phyloP scores from a whole-genome alignment of 2,888 invertebrate species.

The Leucophenga montana region DNA sequence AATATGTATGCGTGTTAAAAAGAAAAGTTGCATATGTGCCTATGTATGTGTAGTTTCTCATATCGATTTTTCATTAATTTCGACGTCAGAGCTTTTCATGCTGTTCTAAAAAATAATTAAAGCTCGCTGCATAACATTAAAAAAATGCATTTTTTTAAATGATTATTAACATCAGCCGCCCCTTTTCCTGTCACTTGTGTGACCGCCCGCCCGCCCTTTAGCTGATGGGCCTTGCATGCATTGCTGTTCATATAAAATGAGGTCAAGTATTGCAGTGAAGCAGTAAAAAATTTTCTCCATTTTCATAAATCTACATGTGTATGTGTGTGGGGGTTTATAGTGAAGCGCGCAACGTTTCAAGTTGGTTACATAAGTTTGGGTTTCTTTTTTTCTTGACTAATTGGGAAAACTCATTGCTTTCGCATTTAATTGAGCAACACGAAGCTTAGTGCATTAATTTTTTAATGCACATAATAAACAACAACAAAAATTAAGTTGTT shows the following conservation, averaged over 20 bases:
- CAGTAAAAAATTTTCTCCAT: conserved; percentile 40
- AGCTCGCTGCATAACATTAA: conserved; percentile 11
- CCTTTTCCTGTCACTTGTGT: neutral
- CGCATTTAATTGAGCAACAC: neutral
- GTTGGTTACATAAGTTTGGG: conserved; percentile 55
- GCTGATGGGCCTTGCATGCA: neutral
- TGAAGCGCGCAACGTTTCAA: neutral
- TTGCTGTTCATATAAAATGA: conserved; percentile 52
- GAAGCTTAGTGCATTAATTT: conserved; percentile 27
- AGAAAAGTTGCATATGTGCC: conserved; percentile 18
- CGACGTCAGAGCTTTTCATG: conserved; percentile 10
- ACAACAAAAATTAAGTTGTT: neutral
- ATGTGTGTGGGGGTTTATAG: conserved; percentile 28
- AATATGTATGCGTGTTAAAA: conserved; percentile 24
- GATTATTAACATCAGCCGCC: neutral
- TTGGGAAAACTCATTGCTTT: neutral
- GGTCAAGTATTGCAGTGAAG: conserved; percentile 64
- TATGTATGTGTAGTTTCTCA: conserved; percentile 47
- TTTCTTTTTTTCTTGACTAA: conserved; percentile 31
- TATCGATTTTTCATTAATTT: conserved; percentile 59
- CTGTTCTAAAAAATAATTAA: conserved; percentile 2
- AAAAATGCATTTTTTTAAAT: conserved; percentile 8
- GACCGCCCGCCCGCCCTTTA: no score
- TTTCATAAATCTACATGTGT: conserved; percentile 38
- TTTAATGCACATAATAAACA: no score